These are phyloP conservation scores for Sternarchorhynchus goeldii DNA, from an alignment of 2,797 vertebrate genomes.

Conservation along the genomic window DNA sequence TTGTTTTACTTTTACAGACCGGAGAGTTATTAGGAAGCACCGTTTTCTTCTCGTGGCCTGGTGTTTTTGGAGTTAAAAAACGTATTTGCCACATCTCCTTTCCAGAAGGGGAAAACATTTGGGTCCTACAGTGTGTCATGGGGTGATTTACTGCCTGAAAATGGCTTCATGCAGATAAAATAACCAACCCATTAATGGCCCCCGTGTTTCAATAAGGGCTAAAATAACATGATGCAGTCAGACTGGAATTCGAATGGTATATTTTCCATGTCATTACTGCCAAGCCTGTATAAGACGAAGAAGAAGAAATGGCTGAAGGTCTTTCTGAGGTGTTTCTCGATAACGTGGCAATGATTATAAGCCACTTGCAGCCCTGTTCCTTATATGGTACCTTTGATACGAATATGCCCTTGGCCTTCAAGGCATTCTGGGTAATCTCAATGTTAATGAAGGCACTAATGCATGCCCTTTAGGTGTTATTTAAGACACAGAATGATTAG, in stretches of 20 bases:
- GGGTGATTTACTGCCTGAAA: conserved; percentile 69
- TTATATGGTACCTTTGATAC: conserved; percentile 20
- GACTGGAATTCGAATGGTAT: conserved; percentile 67
- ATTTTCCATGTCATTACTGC: conserved; percentile 52
- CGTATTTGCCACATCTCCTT: neutral
- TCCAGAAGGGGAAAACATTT: neutral
- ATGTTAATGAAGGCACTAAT: neutral
- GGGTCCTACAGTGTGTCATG: neutral
- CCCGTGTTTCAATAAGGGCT: conserved; percentile 66
- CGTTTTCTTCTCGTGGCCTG: neutral
- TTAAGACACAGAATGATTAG: neutral
- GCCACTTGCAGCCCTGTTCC: neutral
- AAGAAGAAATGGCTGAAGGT: neutral
- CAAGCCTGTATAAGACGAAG: conserved; percentile 45
- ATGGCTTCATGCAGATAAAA: conserved; percentile 72
- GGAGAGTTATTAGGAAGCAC: neutral
- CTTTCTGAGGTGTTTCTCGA: conserved; percentile 19
- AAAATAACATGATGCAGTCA: conserved; percentile 71
- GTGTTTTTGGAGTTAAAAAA: neutral
- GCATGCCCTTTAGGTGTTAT: neutral
- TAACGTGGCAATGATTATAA: conserved; percentile 8
- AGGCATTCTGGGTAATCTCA: conserved; percentile 1
- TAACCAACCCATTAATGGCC: conserved; percentile 71
- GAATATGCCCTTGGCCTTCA: conserved; percentile 5
- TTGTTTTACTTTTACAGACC: neutral